These are phyloP conservation scores for Tenthredo mesomela DNA, from an alignment of 2,888 invertebrate genomes.

Conservation along the genomic window DNA sequence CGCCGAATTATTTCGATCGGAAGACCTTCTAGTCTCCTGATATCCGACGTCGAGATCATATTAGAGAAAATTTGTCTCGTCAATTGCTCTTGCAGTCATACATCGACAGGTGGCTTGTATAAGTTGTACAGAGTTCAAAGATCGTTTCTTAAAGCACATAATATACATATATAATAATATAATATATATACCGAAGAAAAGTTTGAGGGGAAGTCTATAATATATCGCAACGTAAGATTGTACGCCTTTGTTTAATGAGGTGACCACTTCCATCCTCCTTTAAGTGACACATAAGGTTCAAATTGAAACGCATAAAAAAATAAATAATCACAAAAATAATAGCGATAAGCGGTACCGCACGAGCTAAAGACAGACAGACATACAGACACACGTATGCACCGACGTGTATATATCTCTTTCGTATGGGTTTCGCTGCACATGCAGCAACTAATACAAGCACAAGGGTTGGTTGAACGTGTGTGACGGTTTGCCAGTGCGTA, in stretches of 20 bases:
- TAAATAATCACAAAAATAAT: slow-evolving; percentile 8
- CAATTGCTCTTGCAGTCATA: too few relatives aligned
- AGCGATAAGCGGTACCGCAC: not conserved
- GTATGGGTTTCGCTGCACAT: not conserved
- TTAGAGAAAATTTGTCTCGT: too few relatives aligned
- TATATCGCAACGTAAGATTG: slow-evolving; percentile 15
- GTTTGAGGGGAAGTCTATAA: not conserved
- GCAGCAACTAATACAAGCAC: not conserved
- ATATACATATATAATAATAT: too few relatives aligned
- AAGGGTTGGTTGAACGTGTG: not conserved
- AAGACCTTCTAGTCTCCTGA: too few relatives aligned
- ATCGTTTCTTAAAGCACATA: too few relatives aligned
- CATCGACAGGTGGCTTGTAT: too few relatives aligned
- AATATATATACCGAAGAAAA: not conserved
- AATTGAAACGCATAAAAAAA: slow-evolving; percentile 6
- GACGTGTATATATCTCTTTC: not conserved
- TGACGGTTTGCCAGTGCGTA: slow-evolving; percentile 52
- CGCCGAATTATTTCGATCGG: too few relatives aligned
- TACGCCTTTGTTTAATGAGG: slow-evolving; percentile 34
- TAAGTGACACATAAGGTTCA: not conserved
- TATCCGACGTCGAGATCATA: too few relatives aligned
- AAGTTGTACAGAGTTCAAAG: too few relatives aligned
- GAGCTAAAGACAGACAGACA: not conserved
- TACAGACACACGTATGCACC: not conserved
- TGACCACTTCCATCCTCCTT: slow-evolving; percentile 39